Conservation (phyloP, 2,797 vertebrate genomes). For the Etheostoma perlongum region DNA sequence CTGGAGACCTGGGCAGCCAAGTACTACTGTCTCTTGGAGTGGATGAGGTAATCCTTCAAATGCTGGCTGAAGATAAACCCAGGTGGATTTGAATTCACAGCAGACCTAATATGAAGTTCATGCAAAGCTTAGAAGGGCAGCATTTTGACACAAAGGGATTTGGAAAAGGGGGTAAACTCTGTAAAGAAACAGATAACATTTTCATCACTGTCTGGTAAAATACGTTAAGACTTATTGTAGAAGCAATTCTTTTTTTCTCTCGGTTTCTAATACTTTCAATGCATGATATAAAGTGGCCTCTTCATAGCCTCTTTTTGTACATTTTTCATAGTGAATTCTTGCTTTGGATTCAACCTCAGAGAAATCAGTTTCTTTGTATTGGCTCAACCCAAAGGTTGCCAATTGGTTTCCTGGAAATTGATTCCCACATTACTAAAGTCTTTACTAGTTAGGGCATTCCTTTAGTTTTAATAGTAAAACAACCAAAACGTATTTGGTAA, state of each 20-base stretch:
- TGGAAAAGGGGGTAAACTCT: neutral
- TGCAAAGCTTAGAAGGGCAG: slow-evolving; percentile 3
- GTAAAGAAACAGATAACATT: slow-evolving; percentile 5
- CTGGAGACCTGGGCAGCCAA: slow-evolving; percentile 34
- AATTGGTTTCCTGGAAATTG: no score
- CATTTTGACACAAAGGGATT: neutral
- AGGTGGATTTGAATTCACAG: slow-evolving; percentile 37
- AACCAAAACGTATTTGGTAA: neutral
- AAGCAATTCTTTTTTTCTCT: neutral
- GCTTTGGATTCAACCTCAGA: no score
- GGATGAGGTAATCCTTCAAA: slow-evolving; percentile 55
- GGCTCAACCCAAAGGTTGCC: no score
- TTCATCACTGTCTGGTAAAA: neutral
- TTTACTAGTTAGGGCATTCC: neutral
- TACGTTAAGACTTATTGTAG: neutral
- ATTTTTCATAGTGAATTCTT: no score
- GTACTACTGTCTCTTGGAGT: slow-evolving; percentile 35
- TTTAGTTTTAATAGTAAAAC: neutral
- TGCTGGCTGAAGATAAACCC: slow-evolving; percentile 26
- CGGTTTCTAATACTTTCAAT: no score
- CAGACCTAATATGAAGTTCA: slow-evolving; percentile 21
- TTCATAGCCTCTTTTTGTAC: no score
- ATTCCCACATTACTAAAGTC: neutral
- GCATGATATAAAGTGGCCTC: no score
- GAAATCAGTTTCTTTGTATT: no score